phyloP scores from a whole-genome alignment of 1,140 invertebrate species.

The Drosophila micromelanica region DNA sequence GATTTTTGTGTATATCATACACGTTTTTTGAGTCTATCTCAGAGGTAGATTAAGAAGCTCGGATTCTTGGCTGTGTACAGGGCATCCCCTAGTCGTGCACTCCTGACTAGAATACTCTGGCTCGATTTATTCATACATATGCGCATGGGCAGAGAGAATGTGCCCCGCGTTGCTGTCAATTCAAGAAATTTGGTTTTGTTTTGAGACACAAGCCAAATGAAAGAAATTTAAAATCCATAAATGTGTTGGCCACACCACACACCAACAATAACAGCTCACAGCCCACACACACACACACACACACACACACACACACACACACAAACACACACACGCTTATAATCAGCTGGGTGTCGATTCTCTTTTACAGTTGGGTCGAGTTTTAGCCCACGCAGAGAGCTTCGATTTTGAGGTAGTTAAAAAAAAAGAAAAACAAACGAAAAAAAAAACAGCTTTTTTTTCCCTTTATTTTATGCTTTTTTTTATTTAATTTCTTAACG shows the following conservation, averaged over 20 bases:
- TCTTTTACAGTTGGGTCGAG: conserved; percentile 37
- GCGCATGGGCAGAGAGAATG: background rate
- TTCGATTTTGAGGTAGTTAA: conserved; percentile 20
- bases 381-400: conserved; percentile 49
- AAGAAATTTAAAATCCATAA: conserved; percentile 35
- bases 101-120: too few relatives aligned
- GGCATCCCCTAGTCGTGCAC: too few relatives aligned
- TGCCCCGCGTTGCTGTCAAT: conserved; percentile 66
- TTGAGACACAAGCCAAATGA: conserved; percentile 72
- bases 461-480: conserved; percentile 6
- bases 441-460: conserved; percentile 25
- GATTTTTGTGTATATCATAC: too few relatives aligned
- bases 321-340: too few relatives aligned
- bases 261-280: conserved; percentile 15
- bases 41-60: too few relatives aligned
- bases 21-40: too few relatives aligned
- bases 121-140: too few relatives aligned
- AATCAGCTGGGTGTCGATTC: conserved; percentile 47
- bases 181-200: conserved; percentile 59
- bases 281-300: conserved; percentile 36
- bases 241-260: conserved; percentile 34
- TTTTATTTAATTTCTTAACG: conserved; percentile 9
- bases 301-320: too few relatives aligned
- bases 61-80: too few relatives aligned
- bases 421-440: background rate